phyloP scores from a whole-genome alignment of 2,113 vertebrate species.

The Sturnira hondurensis region DNA sequence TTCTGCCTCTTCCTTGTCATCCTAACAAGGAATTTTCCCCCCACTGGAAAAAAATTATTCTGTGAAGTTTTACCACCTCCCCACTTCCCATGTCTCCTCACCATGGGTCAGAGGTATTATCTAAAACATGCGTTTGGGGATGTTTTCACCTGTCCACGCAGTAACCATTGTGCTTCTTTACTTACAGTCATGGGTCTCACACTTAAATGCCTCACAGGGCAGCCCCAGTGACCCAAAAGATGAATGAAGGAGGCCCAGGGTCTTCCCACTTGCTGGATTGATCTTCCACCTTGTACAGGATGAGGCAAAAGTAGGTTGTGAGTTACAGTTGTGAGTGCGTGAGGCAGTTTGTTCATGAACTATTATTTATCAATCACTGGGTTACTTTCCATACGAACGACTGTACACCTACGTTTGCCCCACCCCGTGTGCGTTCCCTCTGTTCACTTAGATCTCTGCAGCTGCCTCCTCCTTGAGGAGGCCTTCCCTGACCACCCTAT shows the following conservation, averaged over 20 bases:
- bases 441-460: neutral
- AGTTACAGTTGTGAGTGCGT: neutral
- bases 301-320: neutral
- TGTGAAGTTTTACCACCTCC: neutral
- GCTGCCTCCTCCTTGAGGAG: neutral
- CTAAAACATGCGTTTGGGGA: neutral
- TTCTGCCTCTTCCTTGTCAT: neutral
- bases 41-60: neutral
- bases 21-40: neutral
- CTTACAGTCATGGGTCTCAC: neutral
- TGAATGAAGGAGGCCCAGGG: neutral
- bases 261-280: neutral
- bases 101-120: neutral
- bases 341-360: neutral
- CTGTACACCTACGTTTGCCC: neutral
- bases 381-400: neutral
- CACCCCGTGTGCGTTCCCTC: neutral
- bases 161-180: neutral
- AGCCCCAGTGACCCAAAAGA: neutral
- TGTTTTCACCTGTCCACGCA: neutral
- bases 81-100: neutral
- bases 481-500: constrained; percentile 1
- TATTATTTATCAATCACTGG: neutral
- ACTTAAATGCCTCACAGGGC: neutral
- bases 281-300: neutral